Evolutionary conservation across 2,797 vertebrate species (phyloP), one percentile per base, ranked within the genome.

Genomic region (Somateria mollissima): DNA sequence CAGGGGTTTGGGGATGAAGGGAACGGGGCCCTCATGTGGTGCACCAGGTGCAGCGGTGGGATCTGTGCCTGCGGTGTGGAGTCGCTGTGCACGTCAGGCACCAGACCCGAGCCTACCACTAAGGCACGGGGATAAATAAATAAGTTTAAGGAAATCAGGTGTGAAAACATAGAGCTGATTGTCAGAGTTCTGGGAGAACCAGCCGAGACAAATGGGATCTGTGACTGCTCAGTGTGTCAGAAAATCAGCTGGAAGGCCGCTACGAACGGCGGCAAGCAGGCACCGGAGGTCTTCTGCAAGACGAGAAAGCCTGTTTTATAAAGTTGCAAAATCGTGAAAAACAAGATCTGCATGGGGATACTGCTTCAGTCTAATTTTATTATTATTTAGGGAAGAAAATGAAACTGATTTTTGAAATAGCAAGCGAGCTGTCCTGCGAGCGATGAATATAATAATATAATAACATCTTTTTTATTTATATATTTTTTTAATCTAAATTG

Each of bases 381-480:
- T 76, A 49, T 39, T 47, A 2, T 51, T 41, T 79, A 32, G 56
- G 61, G 75, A 92, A 91, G 84, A 93, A 72, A 94, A 94, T 41
- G 21, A 94, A 95, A 89, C 30, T 61, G 77, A 65, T 78, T 77
- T 95, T 81, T 88, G 53, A 92, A 83, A 92, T 6, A 54, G 49
- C 1, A 4, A 90, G 41, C 9, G 25, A 79, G 6, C 16, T 84
- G 51, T 32, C 49, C 69, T 49, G 11, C 5, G 11, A 87, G n/a
- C 3, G 9, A n/a, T 28, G 15, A 77, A 37, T 58, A 3, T 21
- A 54, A 27, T 4, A 34, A 53, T 24, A 13, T 49, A 49, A 0
- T 49, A 49, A 49, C 18, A 47, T 1, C 41, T 84, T 70, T 56
- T 21, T 39, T 6, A 45, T 45, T 43, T 2, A 20, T 45, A 45